A percentile compares a stretch with the other conserved stretches of the same genome.
phyloP scores from a whole-genome alignment of 1,140 invertebrate species.

The Pogonomyrmex barbatus region DNA sequence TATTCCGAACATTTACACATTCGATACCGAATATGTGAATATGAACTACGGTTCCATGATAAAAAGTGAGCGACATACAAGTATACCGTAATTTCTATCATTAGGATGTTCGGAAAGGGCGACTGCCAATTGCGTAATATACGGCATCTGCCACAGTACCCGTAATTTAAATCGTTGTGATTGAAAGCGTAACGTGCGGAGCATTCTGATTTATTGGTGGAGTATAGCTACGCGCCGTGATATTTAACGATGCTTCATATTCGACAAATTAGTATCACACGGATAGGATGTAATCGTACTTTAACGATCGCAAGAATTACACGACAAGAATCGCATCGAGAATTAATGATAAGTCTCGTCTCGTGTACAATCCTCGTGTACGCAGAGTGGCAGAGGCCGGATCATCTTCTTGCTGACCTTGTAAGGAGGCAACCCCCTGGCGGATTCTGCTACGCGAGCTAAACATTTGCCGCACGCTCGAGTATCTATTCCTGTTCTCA shows the following conservation, averaged over 20 bases:
- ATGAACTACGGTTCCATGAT: neutral
- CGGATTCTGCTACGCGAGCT: conserved; percentile 36
- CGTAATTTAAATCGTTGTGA: neutral
- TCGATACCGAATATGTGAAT: neutral
- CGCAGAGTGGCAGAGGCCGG: conserved; percentile 18
- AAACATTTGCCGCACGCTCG: conserved; percentile 59
- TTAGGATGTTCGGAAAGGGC: neutral
- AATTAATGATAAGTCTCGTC: conserved; percentile 50
- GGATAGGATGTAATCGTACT: conserved; percentile 39
- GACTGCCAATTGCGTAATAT: neutral
- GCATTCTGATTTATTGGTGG: conserved; percentile 18
- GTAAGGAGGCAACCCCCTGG: conserved; percentile 49
- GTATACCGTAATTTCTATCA: neutral
- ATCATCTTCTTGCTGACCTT: conserved; percentile 59
- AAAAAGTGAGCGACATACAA: neutral
- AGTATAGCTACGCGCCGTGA: neutral
- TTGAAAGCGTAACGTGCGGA: neutral
- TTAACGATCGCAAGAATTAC: conserved; percentile 48
- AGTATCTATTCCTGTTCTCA: conserved; percentile 73
- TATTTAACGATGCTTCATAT: conserved; percentile 41
- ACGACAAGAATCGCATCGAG: conserved; percentile 45
- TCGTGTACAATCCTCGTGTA: conserved; percentile 17
- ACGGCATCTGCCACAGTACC: neutral
- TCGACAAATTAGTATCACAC: conserved; percentile 51
- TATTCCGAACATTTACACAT: neutral